Base-by-base conservation (phyloP, 2,113 vertebrate species). In the Theristicus caerulescens region DNA sequence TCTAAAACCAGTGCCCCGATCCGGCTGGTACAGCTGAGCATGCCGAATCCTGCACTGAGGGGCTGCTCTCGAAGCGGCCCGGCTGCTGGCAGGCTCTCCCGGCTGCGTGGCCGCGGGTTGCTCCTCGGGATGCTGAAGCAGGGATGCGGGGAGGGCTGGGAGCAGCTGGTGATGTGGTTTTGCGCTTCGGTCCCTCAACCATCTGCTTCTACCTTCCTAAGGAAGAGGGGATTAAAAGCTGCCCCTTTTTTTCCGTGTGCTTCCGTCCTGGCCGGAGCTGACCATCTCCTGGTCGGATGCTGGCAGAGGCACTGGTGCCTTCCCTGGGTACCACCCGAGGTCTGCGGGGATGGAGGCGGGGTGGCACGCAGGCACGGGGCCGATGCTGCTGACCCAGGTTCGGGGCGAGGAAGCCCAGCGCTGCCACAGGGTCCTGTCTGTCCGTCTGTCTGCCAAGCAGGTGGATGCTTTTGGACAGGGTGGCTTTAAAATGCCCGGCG, bases 381-480 rank as follows among this genome's bases (percentile, higher is more conserved):
- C 2, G 29, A 9, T 65, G 81, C 67, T 73, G 77, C 59, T n/a
- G 29, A 11, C 34, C 31, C 14, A 3, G 12, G 4, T 12, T 64
- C 0, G 0, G 40, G 14, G 7, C 1, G 3, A 61, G 49, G 34
- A 17, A 79, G 42, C 38, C 26, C 22, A 16, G 16, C 1, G 6
- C 51, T 57, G 34, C 76, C 8, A 1, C 2, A 3, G 17, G 55
- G 15, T 82, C 44, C 66, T 52, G 40, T 18, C 51, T 29, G 58
- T 26, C 62, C 2, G 0, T 80, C 83, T 64, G n/a, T 31, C 42
- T 55, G 25, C 21, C 15, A 6, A n/a, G 16, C 46, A 21, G 72
- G n/a, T 65, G 64, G 64, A 42, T 74, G 47, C 40, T 83, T 74
- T 62, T 13, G 25, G 26, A 16, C 27, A 40, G 34, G 31, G 7